A percentile compares a stretch with the other conserved stretches of the same genome.
phyloP scores from a whole-genome alignment of 2,797 vertebrate genomes.

The Tapirus indicus region DNA sequence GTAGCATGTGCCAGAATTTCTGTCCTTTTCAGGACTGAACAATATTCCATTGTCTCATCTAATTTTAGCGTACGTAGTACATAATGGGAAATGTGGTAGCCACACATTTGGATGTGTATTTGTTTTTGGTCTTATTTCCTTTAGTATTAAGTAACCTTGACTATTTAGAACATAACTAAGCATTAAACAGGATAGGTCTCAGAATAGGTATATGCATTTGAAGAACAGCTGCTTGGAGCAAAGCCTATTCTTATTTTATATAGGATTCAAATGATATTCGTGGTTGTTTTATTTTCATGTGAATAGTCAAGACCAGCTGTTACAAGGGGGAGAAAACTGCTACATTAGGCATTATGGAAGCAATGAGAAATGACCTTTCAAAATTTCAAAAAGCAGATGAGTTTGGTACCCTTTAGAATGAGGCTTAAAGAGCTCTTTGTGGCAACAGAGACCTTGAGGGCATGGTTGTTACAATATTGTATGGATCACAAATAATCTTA shows the following conservation, averaged over 20 bases:
- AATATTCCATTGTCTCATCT: neutral
- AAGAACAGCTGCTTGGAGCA: neutral
- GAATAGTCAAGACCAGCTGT: neutral
- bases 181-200: neutral
- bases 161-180: constrained; percentile 24
- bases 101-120: neutral
- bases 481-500: neutral
- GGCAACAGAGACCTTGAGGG: neutral
- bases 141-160: neutral
- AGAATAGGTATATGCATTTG: neutral
- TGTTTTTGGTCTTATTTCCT: neutral
- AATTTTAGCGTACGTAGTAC: neutral
- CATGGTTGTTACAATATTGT: neutral
- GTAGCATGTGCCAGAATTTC: neutral
- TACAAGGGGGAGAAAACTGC: neutral
- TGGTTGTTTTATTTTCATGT: constrained; percentile 20
- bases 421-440: neutral
- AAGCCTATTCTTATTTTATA: neutral
- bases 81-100: neutral
- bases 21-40: neutral
- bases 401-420: neutral
- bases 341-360: neutral
- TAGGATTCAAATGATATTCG: neutral
- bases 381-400: constrained; percentile 12
- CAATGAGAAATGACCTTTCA: neutral